phyloP scores from a whole-genome alignment of 1,140 invertebrate genomes.

The Venustaconcha ellipsiformis region DNA sequence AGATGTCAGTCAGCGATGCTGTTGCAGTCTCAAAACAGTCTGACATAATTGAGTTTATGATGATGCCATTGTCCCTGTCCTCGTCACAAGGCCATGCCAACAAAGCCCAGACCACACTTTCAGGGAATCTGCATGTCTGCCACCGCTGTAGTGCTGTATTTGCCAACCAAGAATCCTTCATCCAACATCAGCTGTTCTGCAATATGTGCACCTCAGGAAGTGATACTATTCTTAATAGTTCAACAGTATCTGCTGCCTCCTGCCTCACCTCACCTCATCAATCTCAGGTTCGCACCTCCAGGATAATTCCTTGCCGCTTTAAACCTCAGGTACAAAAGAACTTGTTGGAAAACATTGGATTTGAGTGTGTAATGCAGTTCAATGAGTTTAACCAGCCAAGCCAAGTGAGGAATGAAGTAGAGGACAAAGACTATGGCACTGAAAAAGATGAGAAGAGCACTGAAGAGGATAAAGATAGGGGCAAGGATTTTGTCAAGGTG shows the following conservation, averaged over 20 bases:
- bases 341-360: conserved; percentile 91
- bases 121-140: conserved; percentile 72
- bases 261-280: conserved; percentile 11
- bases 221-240: background rate
- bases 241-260: background rate
- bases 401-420: conserved; percentile 68
- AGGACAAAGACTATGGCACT: conserved; percentile 41
- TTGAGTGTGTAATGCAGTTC: conserved; percentile 96
- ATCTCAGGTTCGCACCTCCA: conserved; percentile 44
- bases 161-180: conserved; percentile 82
- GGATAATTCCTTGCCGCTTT: conserved; percentile 71
- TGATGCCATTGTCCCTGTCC: no score
- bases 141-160: conserved; percentile 83
- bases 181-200: conserved; percentile 80
- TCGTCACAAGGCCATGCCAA: conserved; percentile 4
- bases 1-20: no score
- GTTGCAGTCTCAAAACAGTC: no score
- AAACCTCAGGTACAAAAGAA: conserved; percentile 87
- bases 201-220: conserved; percentile 29
- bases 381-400: conserved; percentile 88
- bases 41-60: no score
- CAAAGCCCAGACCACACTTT: conserved; percentile 7
- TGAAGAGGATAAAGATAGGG: conserved; percentile 37
- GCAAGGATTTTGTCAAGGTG: conserved; percentile 34
- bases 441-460: conserved; percentile 41